Evolutionary conservation across 1,140 invertebrate species (phyloP), one percentile per base, ranked within the genome.

Genomic region (Nasonia giraulti): DNA sequence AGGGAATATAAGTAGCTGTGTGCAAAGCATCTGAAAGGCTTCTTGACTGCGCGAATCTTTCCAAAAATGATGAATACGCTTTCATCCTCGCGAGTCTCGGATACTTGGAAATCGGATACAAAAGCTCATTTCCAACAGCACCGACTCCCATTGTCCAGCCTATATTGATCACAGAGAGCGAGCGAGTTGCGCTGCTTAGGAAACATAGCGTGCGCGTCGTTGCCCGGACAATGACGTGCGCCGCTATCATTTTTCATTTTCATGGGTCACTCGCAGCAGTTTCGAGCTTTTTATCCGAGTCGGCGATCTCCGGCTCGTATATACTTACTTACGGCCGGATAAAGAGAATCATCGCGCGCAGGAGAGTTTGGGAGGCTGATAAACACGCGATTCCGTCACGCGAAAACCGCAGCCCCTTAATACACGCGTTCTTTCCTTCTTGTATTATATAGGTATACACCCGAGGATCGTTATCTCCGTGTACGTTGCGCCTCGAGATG

Each of bases 171-270:
- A 62, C 1, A 27, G 27, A 27, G 27, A 62, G 27, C 27, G 27
- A 27, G 55, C 55, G 55, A 62, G 17, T 62, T 62, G 55, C 17
- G n/a, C 23, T 71, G 68, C 23, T 71, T 71, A 71, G 31, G 31
- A 71, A 71, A 33, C 62, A 66, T 37, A 88, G 88, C 87, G 87
- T 89, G 88, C 87, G 55, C 33, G 33, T 62, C 33, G 33, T 62
- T 83, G 87, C 86, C 83, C 84, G 84, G 76, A 83, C 82, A 88
- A 88, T 90, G 86, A 88, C 89, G 89, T 89, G 89, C 81, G 87
- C 88, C 81, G 76, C 80, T 69, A 86, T 89, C 89, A 89, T 90
- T 90, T 90, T 89, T 90, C 88, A 90, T 89, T 89, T 88, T 87
- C 89, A 87, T 88, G 86, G 88, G 87, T 90, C 88, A 89, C 87